Evolutionary conservation across 37 sponge, comb jelly and placozoan genomes (phyloP), one percentile per base, ranked within the genome.

Genomic region (Aplysina aerophoba): DNA sequence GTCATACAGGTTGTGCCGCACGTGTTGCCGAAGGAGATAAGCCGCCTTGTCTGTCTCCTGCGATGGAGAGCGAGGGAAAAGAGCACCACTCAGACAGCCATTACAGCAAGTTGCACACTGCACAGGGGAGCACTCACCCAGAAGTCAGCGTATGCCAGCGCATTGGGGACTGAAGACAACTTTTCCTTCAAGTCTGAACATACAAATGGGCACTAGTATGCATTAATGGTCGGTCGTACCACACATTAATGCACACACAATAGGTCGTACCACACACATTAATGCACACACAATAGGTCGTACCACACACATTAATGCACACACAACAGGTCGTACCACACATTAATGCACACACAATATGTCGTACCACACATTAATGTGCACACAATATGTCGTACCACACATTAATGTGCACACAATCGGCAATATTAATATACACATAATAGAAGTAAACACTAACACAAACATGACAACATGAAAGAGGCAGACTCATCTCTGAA

Each of bases 1-100:
- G 81, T 98, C 99, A 78, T 94, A 96, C 30, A 98, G 91, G 77
- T 83, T 94, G 85, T 91, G 92, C n/a, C 89, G 87, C 20, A 92
- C 85, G 75, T 94, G 88, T 60, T 94, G 99, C 20, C 99, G 85
- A 27, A 98, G 88, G 11, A 98, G 92, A 50, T 86, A 94, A 27
- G 91, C 99, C 36, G 92, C 93, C 66, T 93, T 92, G 77, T 96
- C 99, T 6, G 94, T 89, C 25, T 87, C 93, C 93, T 93, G 37
- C 38, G 65, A 2, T 33, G 73, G 8, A 64, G 15, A 41, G 1
- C 56, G 0, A 25, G 12, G 82, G 6, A 55, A 50, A 54, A 4
- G 22, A 0, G 73, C 21, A 14, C 66, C 17, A 6, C 27, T 53
- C 41, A n/a, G 57, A 69, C 58, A 35, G n/a, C 2, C 25, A 15